Conservation (phyloP, 2,797 vertebrate species). For the Nannoperca australis region DNA sequence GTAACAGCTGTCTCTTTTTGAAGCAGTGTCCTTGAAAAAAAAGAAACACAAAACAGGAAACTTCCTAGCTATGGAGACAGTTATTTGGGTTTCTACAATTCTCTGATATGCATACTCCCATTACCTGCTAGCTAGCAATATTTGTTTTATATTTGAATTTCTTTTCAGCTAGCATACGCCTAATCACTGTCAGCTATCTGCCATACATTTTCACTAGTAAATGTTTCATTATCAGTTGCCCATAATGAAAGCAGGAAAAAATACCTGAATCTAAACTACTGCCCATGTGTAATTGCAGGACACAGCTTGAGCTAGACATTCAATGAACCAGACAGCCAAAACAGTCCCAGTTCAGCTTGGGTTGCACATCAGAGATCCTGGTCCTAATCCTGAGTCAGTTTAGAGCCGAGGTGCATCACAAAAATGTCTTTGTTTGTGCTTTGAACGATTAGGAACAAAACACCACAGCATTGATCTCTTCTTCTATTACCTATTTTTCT, state of each 20-base stretch:
- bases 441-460: constrained; percentile 32
- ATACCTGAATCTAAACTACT: background rate
- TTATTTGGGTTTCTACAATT: background rate
- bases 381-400: constrained; percentile 39
- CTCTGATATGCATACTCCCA: background rate
- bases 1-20: background rate
- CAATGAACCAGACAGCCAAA: background rate
- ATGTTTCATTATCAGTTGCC: background rate
- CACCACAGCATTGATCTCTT: constrained; percentile 43
- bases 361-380: constrained; percentile 11
- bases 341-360: constrained; percentile 7
- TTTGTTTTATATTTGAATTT: background rate
- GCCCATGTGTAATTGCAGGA: constrained; percentile 3
- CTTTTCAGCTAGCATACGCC: background rate
- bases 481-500: constrained; percentile 55
- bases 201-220: background rate
- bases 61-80: background rate
- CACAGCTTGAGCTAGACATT: constrained; percentile 3
- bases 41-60: constrained; percentile 4
- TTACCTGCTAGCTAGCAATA: background rate
- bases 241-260: background rate
- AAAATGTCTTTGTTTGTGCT: constrained; percentile 53
- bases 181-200: background rate
- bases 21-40: constrained; percentile 26
- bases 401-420: constrained; percentile 34